Conservation (phyloP, 2,797 vertebrate species). For the Cottoperca gobio region DNA sequence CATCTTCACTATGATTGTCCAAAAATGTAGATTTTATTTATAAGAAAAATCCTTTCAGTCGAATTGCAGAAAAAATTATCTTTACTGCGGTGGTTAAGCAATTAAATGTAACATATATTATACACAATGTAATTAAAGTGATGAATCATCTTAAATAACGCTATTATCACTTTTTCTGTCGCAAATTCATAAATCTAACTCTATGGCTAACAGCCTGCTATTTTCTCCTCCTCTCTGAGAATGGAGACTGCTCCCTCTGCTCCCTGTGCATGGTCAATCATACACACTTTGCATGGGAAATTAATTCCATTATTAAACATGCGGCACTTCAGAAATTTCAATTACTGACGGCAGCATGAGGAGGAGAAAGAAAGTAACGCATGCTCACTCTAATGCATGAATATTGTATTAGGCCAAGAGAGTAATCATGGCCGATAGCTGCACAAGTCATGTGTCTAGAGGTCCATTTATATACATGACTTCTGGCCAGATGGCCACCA, state of each 20-base stretch:
- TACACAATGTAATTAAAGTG: conserved; percentile 50
- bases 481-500: conserved; percentile 80
- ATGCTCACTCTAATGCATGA: conserved; percentile 79
- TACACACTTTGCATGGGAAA: conserved; percentile 86
- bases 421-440: conserved; percentile 77
- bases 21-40: neutral
- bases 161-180: conserved; percentile 46
- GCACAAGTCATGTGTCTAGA: conserved; percentile 79
- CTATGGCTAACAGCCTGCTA: conserved; percentile 57
- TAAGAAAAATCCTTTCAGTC: neutral
- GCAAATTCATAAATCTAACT: conserved; percentile 56
- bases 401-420: conserved; percentile 83
- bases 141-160: conserved; percentile 44
- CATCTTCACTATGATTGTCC: neutral
- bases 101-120: conserved; percentile 27
- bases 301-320: conserved; percentile 90
- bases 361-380: conserved; percentile 74
- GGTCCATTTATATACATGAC: conserved; percentile 81
- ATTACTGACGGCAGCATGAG: conserved; percentile 80
- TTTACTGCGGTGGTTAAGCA: conserved; percentile 7
- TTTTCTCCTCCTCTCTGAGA: conserved; percentile 56
- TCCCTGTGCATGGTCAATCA: conserved; percentile 81
- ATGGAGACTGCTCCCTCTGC: conserved; percentile 49
- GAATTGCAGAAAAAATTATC: conserved; percentile 5
- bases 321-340: conserved; percentile 88